Base-by-base conservation (phyloP, 1,140 invertebrate species). In the Drosophila parvula region DNA sequence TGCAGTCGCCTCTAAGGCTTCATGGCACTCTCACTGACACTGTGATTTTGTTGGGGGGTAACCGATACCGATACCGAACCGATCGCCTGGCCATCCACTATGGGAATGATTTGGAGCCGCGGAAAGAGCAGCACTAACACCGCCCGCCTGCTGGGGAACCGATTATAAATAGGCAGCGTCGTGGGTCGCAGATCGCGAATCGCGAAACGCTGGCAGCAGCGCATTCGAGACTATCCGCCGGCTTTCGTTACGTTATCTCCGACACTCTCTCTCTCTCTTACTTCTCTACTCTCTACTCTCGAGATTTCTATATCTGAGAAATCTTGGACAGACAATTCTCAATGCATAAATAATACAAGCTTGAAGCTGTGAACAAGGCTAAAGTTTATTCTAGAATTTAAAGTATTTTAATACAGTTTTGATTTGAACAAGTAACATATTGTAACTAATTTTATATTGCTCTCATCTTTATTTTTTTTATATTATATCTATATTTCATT, bases 221-320 rank as follows among this genome's bases (percentile, higher is more conserved):
- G 75, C 73, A 64, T 86, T 83, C 83, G 80, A 88, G 83, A 88
- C 77, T 67, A 67, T 82, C 76, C 83, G 60, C 82, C 83, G 79
- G 82, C 82, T 86, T 85, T 85, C 82, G 79, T 79, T 74, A 64
- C 48, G 79, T 79, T 74, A 64, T 59, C 58, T 44, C 32, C 30
- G 48, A 45, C 36, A 11, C 22, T 22, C 48, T 41, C 58, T 34
- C 60, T n/a, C 9, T 9, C 11, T 56, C 32, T 8, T n/a, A 2
- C 22, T 27, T 14, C 22, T 38, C 60, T 27, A 5, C 40, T 43
- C 28, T 14, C 16, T 8, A 28, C 28, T 16, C 44, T n/a, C 14
- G 9, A 14, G 45, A 28, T 32, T 18, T 18, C 10, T 14, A 36
- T 36, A 30, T 18, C 57, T 32, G 22, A 65, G 41, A 44, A 30